These are phyloP conservation scores for Lymantria dispar DNA, from an alignment of 2,888 invertebrate genomes.

Conservation along the genomic window DNA sequence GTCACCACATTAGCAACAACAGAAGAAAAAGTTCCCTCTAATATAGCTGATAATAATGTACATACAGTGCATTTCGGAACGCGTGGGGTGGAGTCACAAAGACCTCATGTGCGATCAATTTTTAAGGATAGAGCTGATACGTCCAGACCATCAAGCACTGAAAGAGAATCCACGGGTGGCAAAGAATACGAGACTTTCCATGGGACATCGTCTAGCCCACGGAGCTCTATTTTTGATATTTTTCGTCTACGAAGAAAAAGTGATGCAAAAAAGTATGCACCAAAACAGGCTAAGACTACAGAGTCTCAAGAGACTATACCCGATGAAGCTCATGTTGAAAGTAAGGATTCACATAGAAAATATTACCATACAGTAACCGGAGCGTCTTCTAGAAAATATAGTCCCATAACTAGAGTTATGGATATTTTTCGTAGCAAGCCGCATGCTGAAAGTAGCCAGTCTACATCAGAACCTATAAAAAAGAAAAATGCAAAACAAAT, in stretches of 20 bases:
- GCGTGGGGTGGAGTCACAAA: constrained; percentile 70
- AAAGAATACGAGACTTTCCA: constrained; percentile 79
- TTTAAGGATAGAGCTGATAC: constrained; percentile 68
- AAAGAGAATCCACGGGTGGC: constrained; percentile 56
- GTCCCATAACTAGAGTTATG: constrained; percentile 77
- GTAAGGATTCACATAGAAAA: constrained; percentile 73
- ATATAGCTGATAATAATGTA: constrained; percentile 62
- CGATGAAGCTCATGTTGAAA: constrained; percentile 53
- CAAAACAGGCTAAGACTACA: constrained; percentile 50
- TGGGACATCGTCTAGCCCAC: constrained; percentile 75
- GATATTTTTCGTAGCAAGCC: constrained; percentile 74
- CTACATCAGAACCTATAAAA: constrained; percentile 54
- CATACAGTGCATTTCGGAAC: constrained; percentile 79
- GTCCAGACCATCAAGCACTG: constrained; percentile 67
- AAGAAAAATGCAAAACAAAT: constrained; percentile 64
- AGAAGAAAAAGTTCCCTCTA: constrained; percentile 61
- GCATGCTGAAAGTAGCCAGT: constrained; percentile 54
- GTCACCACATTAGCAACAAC: constrained; percentile 67
- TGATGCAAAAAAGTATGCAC: constrained; percentile 69
- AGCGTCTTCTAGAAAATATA: constrained; percentile 72
- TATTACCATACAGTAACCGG: constrained; percentile 80
- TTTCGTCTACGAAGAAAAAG: constrained; percentile 75
- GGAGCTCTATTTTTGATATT: constrained; percentile 78
- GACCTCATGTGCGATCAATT: constrained; percentile 72
- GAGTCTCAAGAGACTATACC: constrained; percentile 61